Evolutionary conservation across 2,113 vertebrate species (phyloP).

Genomic region (Pachyramphus minor): DNA sequence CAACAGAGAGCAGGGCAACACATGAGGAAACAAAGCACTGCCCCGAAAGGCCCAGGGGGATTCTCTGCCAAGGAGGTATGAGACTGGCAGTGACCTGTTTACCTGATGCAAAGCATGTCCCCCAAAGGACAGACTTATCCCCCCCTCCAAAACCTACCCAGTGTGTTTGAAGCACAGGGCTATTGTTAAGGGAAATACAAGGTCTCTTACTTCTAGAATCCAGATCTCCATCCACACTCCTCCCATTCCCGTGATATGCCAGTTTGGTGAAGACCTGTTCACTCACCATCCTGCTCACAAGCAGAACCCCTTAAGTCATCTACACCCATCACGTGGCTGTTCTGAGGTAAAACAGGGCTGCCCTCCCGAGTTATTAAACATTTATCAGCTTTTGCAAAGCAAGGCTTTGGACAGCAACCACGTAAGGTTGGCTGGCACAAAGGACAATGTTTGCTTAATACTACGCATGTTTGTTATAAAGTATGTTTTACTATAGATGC

Average conservation of each 20-base stretch:
- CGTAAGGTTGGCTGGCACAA: accelerated
- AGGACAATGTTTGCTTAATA: neutral
- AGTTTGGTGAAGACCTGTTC: neutral
- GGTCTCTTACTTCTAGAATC: neutral
- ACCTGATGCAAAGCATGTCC: neutral
- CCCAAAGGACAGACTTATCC: neutral
- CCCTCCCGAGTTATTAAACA: neutral
- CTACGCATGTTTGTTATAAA: accelerated
- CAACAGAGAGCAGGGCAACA: neutral
- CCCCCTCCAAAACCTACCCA: neutral
- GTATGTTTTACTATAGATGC: neutral
- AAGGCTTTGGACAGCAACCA: neutral
- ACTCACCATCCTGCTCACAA: neutral
- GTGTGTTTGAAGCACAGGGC: neutral
- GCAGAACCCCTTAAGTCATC: neutral
- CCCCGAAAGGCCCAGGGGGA: neutral
- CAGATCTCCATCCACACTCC: neutral
- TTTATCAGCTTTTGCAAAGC: neutral
- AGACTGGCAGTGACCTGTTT: neutral
- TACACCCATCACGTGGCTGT: neutral
- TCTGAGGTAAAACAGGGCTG: neutral
- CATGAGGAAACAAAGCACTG: neutral
- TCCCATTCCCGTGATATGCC: neutral
- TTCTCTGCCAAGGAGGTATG: neutral
- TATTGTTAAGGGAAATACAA: neutral